Base-by-base conservation (phyloP, 1,140 invertebrate species). In the Glomeris maerens region DNA sequence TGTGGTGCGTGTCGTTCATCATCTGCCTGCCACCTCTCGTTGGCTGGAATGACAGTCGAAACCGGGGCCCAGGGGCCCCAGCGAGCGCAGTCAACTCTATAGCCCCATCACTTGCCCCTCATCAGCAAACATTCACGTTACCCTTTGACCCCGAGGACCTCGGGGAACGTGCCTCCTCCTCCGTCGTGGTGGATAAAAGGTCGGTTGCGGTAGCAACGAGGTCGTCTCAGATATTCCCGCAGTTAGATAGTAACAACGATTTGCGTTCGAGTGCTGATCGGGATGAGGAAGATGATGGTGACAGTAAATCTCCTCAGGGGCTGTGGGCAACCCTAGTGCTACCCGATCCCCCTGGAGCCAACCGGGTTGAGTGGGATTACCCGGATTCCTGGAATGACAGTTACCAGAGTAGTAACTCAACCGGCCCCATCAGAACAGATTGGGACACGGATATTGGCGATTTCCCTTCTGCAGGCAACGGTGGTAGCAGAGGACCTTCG, bases 21-120 rank as follows among this genome's bases (percentile, higher is more conserved):
- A 94, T 98, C 51, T 97, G 92, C 66, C 90, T 97, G 62, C 93
- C 93, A 27, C 93, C 92, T 3, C 66, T 98, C 28, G 86, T 96
- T 21, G 90, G 90, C 13, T 78, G 91, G 90, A 91, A 84, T 64
- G 84, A 90, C 70, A 74, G 80, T 13, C 31, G 17, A 10, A 36
- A 36, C 10, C 31, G 17, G 31, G 10, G 10, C 10, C 17, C 31
- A 10, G 17, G 10, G 17, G 31, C 31, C 31, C 17, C 31, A 36
- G 10, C 17, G 17, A 36, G 10, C 17, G 60, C 59, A 52, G 52
- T 52, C 51, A 53, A 60, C 52, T 28, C 58, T 47, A 46, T 53
- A 20, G 45, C 47, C 4, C 27, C 52, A 29, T 52, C 47, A 38
- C 20, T 44, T 2, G 3, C 48, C 10, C n/a, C n/a, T n/a, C n/a